Evolutionary conservation across 2,888 invertebrate genomes (phyloP), one percentile per base, ranked within the genome.

Genomic region (Drosophila lacicola): DNA sequence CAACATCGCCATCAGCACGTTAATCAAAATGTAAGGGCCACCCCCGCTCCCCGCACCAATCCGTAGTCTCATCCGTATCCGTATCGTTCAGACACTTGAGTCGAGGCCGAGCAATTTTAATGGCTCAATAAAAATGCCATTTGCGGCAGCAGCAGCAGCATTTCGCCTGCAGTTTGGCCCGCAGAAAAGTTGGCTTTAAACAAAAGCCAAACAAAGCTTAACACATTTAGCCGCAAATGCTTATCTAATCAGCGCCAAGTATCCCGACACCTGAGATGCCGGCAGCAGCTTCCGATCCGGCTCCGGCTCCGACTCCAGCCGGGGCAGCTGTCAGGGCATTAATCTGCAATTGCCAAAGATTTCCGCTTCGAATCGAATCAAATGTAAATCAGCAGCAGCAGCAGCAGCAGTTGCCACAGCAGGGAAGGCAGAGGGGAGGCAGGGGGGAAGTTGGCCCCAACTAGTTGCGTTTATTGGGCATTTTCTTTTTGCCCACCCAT

Each of bases 41-140:
- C 68, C 65, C 65, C 17, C 17, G 17, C 17, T 17, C 17, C 65
- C 46, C 25, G 10, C 2, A 36, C 13, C 13, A 29, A 29, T n/a
- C 37, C 37, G 37, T 51, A 51, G 33, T 13, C 53, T 41, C 41
- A 73, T 42, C 44, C 71, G 54, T 50, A 78, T 55, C 78, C 72
- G 46, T 57, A 63, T 57, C 41, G 65, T 17, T 6, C 81, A 82
- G 82, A 64, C 75, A 73, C 82, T 85, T 71, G 83, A 71, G 70
- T 65, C 49, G 69, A 75, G 86, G 88, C 80, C 86, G 65, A 73
- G 87, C 84, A 80, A 82, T 88, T 91, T 92, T 91, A 91, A 91
- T 91, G 89, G 90, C 87, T 91, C 91, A 91, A 91, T 91, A 91
- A 91, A 91, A 91, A 90, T 82, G 88, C 89, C 91, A 91, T 91